These are phyloP conservation scores for Phasia obesa DNA, from an alignment of 2,888 invertebrate genomes.

Conservation along the genomic window DNA sequence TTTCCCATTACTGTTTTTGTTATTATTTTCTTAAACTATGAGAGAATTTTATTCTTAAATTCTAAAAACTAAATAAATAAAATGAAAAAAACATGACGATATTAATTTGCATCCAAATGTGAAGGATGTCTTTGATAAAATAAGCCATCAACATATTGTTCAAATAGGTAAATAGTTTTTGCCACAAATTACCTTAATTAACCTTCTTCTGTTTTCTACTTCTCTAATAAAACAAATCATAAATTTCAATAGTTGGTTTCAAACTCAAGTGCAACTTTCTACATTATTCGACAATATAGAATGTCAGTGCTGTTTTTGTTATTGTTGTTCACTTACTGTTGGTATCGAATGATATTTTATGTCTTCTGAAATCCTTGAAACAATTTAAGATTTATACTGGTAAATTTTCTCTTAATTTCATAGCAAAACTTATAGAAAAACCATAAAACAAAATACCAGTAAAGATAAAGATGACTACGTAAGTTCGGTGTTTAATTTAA, in stretches of 20 bases:
- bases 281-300: too few species aligned
- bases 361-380: slow-evolving; percentile 14
- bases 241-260: neutral
- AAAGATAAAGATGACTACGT: neutral
- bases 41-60: too few species aligned
- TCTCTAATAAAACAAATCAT: neutral
- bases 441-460: neutral
- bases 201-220: neutral
- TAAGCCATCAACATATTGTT: too few species aligned
- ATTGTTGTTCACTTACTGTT: neutral
- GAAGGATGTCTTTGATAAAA: too few species aligned
- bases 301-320: neutral
- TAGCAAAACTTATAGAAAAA: neutral
- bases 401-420: slow-evolving; percentile 22
- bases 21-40: too few species aligned
- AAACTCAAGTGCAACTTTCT: too few species aligned
- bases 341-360: slow-evolving; percentile 13
- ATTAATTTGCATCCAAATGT: too few species aligned
- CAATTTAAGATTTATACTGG: slow-evolving; percentile 30
- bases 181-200: slow-evolving; percentile 15
- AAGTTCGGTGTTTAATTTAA: slow-evolving; percentile 1
- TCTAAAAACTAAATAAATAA: too few species aligned
- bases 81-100: too few species aligned
- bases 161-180: too few species aligned
- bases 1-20: too few species aligned